Percentiles rank a stretch among this genome's conserved stretches.
These are phyloP conservation scores for Hydrotaea diabolus DNA, from an alignment of 2,888 invertebrate species.

Conservation along the genomic window DNA sequence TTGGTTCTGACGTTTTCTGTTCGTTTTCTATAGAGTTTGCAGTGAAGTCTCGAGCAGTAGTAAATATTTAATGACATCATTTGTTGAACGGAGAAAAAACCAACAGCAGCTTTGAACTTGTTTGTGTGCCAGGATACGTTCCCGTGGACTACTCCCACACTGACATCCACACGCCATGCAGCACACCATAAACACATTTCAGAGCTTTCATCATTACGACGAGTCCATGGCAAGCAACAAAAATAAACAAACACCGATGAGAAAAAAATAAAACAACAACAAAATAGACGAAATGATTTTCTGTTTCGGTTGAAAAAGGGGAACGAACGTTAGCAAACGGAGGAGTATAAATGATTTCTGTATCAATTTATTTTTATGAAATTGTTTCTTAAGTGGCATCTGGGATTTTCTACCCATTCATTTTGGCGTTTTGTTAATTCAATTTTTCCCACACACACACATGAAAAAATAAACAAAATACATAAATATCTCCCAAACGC, in stretches of 20 bases:
- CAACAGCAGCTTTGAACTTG: neutral
- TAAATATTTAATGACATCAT: slow-evolving; percentile 69
- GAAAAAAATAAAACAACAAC: neutral
- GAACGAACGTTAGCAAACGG: too few species aligned
- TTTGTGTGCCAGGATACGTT: neutral
- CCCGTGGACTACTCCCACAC: neutral
- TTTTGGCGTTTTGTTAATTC: slow-evolving; percentile 14
- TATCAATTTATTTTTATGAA: slow-evolving; percentile 45
- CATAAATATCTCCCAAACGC: too few species aligned
- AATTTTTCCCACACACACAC: neutral
- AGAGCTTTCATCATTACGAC: slow-evolving; percentile 14
- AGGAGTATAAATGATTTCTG: slow-evolving; percentile 34
- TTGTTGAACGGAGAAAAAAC: slow-evolving; percentile 5
- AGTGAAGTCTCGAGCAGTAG: slow-evolving; percentile 7
- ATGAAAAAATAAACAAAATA: too few species aligned
- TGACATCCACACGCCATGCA: too few species aligned
- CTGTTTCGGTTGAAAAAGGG: neutral
- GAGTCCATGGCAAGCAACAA: too few species aligned
- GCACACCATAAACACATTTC: slow-evolving; percentile 24
- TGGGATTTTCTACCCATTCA: slow-evolving; percentile 32
- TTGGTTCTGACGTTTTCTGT: slow-evolving; percentile 6
- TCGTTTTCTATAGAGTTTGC: neutral
- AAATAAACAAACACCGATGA: neutral
- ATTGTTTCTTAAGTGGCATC: slow-evolving; percentile 44
- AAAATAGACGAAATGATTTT: neutral